These are phyloP conservation scores for Cepaea hortensis DNA, from an alignment of 2,888 invertebrate species.

Conservation along the genomic window DNA sequence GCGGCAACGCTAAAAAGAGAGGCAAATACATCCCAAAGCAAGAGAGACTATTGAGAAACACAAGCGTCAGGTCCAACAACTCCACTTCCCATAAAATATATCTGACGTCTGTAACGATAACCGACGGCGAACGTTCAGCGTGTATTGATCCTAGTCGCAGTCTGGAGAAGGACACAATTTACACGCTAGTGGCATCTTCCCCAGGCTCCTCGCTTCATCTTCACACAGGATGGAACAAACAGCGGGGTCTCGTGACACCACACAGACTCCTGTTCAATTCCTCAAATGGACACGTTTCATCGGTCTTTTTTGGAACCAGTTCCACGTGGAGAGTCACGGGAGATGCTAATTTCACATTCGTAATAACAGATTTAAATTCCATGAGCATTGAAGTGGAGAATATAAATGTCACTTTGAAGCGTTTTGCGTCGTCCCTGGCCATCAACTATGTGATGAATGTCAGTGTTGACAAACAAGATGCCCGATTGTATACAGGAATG, in stretches of 20 bases:
- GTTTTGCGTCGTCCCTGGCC: not conserved
- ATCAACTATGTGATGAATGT: not conserved
- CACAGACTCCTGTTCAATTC: slow-evolving; percentile 4
- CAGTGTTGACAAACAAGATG: not conserved
- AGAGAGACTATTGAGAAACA: no score
- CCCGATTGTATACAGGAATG: not conserved
- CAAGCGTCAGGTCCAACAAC: not conserved
- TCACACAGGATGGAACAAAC: not conserved
- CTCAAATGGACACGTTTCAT: not conserved
- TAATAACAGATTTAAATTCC: not conserved
- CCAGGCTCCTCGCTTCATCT: not conserved
- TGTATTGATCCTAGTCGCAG: not conserved
- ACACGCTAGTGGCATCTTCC: not conserved
- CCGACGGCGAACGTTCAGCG: not conserved
- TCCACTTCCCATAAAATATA: not conserved
- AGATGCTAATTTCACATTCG: not conserved
- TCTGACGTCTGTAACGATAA: not conserved
- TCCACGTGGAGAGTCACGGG: not conserved
- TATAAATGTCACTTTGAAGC: not conserved
- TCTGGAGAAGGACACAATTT: not conserved
- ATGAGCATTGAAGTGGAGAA: not conserved
- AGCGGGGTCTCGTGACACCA: not conserved
- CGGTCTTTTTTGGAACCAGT: not conserved
- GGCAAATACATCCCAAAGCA: no score
- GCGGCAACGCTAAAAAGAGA: no score